Base-by-base conservation (phyloP, 2,113 vertebrate genomes). In the Sinocyclocheilus anophthalmus region DNA sequence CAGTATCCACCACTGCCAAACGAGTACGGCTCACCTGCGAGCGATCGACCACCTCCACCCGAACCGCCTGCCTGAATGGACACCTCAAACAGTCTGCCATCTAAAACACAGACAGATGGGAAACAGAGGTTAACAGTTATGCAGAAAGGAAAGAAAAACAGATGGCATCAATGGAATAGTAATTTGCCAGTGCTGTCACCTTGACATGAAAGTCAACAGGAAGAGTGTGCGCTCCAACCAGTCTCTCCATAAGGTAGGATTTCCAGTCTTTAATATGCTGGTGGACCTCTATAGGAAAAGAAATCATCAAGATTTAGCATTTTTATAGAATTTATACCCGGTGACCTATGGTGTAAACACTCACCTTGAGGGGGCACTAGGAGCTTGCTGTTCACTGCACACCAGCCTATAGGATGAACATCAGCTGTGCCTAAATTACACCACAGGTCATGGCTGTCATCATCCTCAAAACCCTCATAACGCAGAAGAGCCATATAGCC, bases 341-440 rank as follows among this genome's bases (percentile, higher is more conserved):
- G 70, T 55, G 18, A 69, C 73, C 14, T 14, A 48, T n/a, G 2
- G 26, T 67, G 7, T 72, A 4, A 79, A 24, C 13, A 69, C 50
- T 85, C 26, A 98, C 98, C 96, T 90, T 96, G 96, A 0, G 98
- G 98, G 0, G 98, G 98, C 73, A 99, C 98, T 75, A 99, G 94
- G 87, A 98, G 96, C 91, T 99, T 99, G 94, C 97, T 96, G 14
- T 97, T 98, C 91, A 97, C 94, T 73, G 98, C 97, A 82, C 97
- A 97, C 98, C 98, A 99, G 53, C 98, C 98, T 0, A 99, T 96
- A 4, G 98, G 97, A 91, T 99, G 96, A 90, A 99, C 92, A 26
- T 99, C 97, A 88, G 96, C 95, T 0, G 95, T 96, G 12, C 96
- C 96, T 76, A 99, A 91, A 92, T 97, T 99, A 91, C 96, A 96